Base-by-base conservation (phyloP, 2,113 vertebrate genomes). In the Entelurus aequoreus region DNA sequence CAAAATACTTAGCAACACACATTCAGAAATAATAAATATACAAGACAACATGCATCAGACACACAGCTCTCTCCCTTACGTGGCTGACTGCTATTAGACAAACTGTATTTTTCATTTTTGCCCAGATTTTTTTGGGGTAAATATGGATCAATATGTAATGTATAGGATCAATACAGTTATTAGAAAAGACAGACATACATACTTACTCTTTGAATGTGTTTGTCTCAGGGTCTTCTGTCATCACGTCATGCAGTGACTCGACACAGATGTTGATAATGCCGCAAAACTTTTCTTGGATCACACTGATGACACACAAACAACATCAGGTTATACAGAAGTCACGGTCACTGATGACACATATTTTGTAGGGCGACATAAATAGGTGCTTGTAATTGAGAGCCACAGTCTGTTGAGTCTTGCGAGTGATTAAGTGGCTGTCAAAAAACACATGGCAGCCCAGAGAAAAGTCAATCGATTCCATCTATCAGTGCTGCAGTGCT, bases 221-320 rank as follows among this genome's bases (percentile, higher is more conserved):
- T 0, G 93, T 93, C 84, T 99, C 97, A 1, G 94, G 60, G 75
- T 99, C 97, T 86, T 98, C 95, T 0, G 93, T 94, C 96, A 98
- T 97, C 44, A 98, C 94, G 69, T 99, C 95, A 37, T 99, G 95
- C 13, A 99, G 78, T 0, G 93, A 94, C 87, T 98, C 96, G 57
- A 98, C 93, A 3, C 93, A 92, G 87, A 98, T 87, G 72, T 92
- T 98, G 86, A 99, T 91, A 86, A 98, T 97, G 65, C 95, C 95
- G 60, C 95, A 99, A 84, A 99, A 99, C 87, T 98, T 98, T 86
- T 99, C 97, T 82, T 97, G 95, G 79, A 98, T 92, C 84, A 95
- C 89, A 82, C 97, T 99, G 86, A 55, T 77, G 87, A 76, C 59
- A 72, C 48, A 84, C 40, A 81, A 42, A 73, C 2, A 4, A 66